Base-by-base conservation (phyloP, 2,888 invertebrate genomes). In the Brachyopa scutellaris region DNA sequence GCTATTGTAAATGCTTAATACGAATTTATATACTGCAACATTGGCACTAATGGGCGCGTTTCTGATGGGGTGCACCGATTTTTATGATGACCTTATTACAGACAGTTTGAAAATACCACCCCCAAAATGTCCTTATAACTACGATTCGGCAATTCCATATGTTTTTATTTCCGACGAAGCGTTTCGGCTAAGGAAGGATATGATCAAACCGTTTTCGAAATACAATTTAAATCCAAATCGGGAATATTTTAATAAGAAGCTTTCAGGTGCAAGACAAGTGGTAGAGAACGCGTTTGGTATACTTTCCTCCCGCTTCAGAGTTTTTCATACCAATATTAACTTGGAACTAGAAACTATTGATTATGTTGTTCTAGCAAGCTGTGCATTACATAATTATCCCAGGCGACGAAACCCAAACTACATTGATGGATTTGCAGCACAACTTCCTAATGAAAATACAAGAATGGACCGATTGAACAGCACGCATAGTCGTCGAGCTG, bases 1-100 rank as follows among this genome's bases (percentile, higher is more conserved):
- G 38, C 55, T 57, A 23, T 38, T 57, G 55, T 33, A 38, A 57
- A n/a, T n/a, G n/a, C n/a, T n/a, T n/a, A n/a, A n/a, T n/a, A n/a
- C n/a, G n/a, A n/a, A n/a, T n/a, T n/a, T n/a, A n/a, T n/a, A n/a
- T n/a, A n/a, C n/a, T n/a, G n/a, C n/a, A n/a, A n/a, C n/a, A n/a
- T n/a, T n/a, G n/a, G n/a, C n/a, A n/a, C n/a, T n/a, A n/a, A n/a
- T n/a, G n/a, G n/a, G n/a, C n/a, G n/a, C n/a, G n/a, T 38, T 57
- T 38, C 38, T 21, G 21, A 51, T 51, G 17, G 31, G 31, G 31
- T 31, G 17, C 31, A 31, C 51, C 1, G 29, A 51, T 31, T 31
- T 51, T 31, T 17, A 51, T 29, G 31, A 51, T 9, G 31, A 33
- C 19, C 21, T 38, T 23, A 8, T 13, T 1, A 53, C 19, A 11